Conservation (phyloP, 2,888 invertebrate genomes). For the Helobdella robusta region DNA sequence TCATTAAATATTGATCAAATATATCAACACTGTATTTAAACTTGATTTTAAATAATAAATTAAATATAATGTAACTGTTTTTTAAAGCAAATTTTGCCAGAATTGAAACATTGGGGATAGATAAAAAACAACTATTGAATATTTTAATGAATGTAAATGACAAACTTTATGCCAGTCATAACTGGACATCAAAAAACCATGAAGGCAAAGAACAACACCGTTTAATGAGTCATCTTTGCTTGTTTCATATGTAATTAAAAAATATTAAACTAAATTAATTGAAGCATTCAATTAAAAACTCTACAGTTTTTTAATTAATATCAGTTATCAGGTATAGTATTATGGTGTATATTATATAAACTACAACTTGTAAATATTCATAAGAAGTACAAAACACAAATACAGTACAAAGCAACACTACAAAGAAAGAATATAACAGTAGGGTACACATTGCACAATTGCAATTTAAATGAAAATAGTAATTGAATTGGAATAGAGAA, state of each 20-base stretch:
- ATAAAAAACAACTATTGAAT: too few relatives aligned
- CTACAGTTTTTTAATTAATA: background rate
- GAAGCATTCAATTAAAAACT: background rate
- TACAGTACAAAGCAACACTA: background rate
- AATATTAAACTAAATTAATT: background rate
- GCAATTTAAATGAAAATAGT: too few relatives aligned
- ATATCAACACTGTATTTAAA: background rate
- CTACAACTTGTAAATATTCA: background rate
- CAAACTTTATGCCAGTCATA: conserved; percentile 7
- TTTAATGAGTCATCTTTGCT: background rate
- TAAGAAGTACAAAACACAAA: background rate
- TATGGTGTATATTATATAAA: background rate
- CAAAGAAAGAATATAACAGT: too few relatives aligned
- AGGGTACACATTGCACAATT: too few relatives aligned
- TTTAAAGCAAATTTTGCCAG: background rate
- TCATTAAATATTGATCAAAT: too few relatives aligned
- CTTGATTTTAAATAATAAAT: background rate
- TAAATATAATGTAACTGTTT: background rate
- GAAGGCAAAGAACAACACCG: background rate
- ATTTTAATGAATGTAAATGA: background rate
- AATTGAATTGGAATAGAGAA: too few relatives aligned
- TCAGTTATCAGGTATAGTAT: background rate
- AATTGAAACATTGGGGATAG: too few relatives aligned
- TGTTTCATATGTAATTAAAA: conserved; percentile 11
- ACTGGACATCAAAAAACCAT: conserved; percentile 8